phyloP scores from a whole-genome alignment of 1,140 invertebrate genomes.

The Diploscapter pachys region DNA sequence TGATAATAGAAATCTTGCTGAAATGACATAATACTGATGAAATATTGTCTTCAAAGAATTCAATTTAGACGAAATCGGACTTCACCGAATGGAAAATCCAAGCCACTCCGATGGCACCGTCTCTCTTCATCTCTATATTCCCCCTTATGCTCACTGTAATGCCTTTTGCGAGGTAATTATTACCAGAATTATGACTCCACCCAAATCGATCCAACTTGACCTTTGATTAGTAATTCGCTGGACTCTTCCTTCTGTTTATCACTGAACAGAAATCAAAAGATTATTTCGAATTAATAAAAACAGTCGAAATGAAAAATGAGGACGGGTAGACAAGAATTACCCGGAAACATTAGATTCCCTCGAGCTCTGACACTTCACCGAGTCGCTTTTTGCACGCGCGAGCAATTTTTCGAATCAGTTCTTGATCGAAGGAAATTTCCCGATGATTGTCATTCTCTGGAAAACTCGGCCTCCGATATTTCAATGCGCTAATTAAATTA shows the following conservation, averaged over 20 bases:
- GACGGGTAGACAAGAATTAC: too few relatives aligned
- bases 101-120: conserved; percentile 81
- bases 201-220: background rate
- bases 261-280: background rate
- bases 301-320: background rate
- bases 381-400: too few relatives aligned
- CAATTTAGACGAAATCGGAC: conserved; percentile 76
- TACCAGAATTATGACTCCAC: background rate
- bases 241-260: background rate
- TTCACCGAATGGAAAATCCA: conserved; percentile 90
- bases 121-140: conserved; percentile 89
- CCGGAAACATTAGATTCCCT: too few relatives aligned
- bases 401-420: too few relatives aligned
- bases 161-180: conserved; percentile 75
- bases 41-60: conserved; percentile 29
- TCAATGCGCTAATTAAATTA: too few relatives aligned
- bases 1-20: conserved; percentile 12
- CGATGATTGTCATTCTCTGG: too few relatives aligned
- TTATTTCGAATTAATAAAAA: background rate
- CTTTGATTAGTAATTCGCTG: background rate
- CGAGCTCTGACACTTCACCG: too few relatives aligned
- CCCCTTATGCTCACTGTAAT: conserved; percentile 80
- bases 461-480: too few relatives aligned
- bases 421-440: too few relatives aligned
- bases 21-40: background rate